phyloP scores from a whole-genome alignment of 2,797 vertebrate species.

The Anas acuta region DNA sequence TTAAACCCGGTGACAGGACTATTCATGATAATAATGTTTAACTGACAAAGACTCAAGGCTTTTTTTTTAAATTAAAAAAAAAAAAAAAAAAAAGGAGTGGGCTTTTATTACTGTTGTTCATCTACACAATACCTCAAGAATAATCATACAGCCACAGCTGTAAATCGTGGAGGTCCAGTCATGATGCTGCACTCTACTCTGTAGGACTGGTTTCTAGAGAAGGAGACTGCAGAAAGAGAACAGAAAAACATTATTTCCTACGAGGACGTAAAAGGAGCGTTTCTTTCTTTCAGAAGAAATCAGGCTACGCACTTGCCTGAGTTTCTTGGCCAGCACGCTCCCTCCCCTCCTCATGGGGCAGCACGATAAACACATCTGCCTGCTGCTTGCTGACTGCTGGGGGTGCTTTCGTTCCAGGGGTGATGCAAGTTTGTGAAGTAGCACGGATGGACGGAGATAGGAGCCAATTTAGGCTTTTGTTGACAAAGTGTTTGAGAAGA shows the following conservation, averaged over 20 bases:
- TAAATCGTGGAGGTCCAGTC: neutral
- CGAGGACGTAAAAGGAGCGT: neutral
- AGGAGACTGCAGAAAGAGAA: neutral
- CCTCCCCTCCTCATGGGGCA: neutral
- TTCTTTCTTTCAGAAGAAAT: slow-evolving; percentile 30
- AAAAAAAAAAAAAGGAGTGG: neutral
- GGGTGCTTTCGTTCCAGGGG: neutral
- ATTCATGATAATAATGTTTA: neutral
- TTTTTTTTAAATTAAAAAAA: too few species aligned
- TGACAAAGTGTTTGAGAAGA: neutral
- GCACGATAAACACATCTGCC: neutral
- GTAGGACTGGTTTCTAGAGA: slow-evolving; percentile 7
- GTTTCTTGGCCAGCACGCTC: slow-evolving; percentile 5
- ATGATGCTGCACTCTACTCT: neutral
- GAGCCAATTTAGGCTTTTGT: neutral
- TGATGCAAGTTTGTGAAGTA: neutral
- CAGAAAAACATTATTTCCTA: slow-evolving; percentile 5
- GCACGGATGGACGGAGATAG: neutral
- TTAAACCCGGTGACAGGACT: neutral
- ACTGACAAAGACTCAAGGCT: neutral
- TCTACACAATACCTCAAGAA: neutral
- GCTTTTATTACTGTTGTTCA: neutral
- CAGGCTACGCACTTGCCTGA: neutral
- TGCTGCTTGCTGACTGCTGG: neutral
- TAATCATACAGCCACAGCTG: neutral